These are phyloP conservation scores for Hemicentrotus pulcherrimus DNA, from an alignment of 35 echinoderm and acorn worm genomes.

Conservation along the genomic window DNA sequence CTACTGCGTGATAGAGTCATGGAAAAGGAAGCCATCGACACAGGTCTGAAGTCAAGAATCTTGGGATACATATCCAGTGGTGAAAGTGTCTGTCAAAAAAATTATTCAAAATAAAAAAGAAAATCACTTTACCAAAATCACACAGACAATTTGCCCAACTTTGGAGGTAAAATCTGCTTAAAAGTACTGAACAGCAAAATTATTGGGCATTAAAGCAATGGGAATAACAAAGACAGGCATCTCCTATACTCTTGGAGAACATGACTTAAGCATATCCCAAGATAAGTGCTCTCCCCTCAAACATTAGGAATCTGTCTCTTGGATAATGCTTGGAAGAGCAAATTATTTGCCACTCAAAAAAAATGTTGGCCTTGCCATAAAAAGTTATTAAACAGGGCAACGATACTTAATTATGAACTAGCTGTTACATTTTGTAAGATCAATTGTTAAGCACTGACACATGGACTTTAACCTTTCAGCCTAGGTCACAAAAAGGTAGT, in stretches of 20 bases:
- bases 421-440: not conserved
- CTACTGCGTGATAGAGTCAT: slow-evolving; percentile 92
- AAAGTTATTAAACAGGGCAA: no score
- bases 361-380: not conserved
- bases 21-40: slow-evolving; percentile 93
- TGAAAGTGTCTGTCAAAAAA: slow-evolving; percentile 84
- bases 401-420: not conserved
- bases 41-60: slow-evolving; percentile 96
- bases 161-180: no score
- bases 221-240: no score
- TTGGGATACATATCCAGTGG: slow-evolving; percentile 99
- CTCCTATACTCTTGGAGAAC: no score
- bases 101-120: not conserved
- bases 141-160: no score
- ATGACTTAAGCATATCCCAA: no score
- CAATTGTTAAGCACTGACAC: not conserved
- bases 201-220: no score
- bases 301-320: no score
- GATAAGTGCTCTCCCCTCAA: no score
- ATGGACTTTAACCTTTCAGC: not conserved
- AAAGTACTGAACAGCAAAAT: no score
- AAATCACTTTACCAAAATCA: no score
- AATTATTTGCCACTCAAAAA: not conserved
- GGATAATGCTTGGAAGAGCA: no score
- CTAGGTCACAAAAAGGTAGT: not conserved